A percentile compares a stretch with the other conserved stretches of the same genome.
These are phyloP conservation scores for Montifringilla adamsi DNA, from an alignment of 2,113 vertebrate species.

Conservation along the genomic window DNA sequence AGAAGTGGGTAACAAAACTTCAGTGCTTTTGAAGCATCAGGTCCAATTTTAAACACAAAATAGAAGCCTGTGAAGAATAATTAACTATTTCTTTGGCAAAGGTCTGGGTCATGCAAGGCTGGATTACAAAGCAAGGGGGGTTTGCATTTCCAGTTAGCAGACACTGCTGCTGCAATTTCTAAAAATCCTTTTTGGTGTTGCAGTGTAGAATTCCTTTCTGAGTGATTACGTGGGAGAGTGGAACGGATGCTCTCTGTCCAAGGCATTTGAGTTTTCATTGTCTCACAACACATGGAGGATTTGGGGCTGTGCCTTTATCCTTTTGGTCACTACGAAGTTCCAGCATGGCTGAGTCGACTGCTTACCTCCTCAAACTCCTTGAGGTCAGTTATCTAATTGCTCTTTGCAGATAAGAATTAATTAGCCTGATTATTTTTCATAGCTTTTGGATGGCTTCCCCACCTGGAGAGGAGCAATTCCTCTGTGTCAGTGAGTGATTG, in stretches of 20 bases:
- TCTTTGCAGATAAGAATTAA: constrained; percentile 98
- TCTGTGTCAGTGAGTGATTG: constrained; percentile 93
- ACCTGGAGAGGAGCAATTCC: constrained; percentile 93
- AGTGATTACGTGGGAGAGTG: not conserved
- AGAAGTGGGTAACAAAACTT: not conserved
- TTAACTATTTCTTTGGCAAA: not conserved
- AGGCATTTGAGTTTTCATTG: not conserved
- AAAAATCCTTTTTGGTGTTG: not conserved
- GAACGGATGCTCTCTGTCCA: not conserved
- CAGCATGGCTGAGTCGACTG: rapidly evolving
- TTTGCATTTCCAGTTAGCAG: not conserved
- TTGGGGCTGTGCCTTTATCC: not conserved
- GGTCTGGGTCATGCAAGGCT: rapidly evolving
- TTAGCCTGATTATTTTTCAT: constrained; percentile 95
- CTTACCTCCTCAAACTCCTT: not conserved
- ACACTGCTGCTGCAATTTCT: rapidly evolving
- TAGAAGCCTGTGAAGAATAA: not conserved
- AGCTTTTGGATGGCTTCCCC: constrained; percentile 88
- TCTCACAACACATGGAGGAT: not conserved
- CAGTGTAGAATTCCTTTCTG: not conserved
- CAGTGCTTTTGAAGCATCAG: not conserved
- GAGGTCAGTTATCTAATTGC: constrained; percentile 91
- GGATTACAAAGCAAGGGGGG: not conserved
- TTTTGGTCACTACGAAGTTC: not conserved
- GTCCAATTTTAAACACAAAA: not conserved